A percentile compares a stretch with the other conserved stretches of the same genome.
Conservation (phyloP, 2,888 invertebrate genomes). For the Esperia sulphurella region DNA sequence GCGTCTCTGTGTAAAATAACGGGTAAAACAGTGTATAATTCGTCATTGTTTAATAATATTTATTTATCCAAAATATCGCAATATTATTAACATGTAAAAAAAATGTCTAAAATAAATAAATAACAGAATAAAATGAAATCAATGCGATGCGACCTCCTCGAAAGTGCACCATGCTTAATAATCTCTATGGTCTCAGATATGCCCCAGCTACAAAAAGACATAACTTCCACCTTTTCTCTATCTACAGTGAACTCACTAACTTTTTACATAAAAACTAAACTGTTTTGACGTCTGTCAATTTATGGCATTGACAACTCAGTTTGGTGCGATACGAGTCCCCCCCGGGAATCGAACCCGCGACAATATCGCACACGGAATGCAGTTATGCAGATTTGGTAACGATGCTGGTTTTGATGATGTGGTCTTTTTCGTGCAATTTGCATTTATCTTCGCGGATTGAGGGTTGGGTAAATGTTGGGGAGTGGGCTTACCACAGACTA, state of each 20-base stretch:
- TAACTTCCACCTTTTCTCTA: constrained; percentile 7
- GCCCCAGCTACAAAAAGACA: constrained; percentile 15
- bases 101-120: no score
- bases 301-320: background rate
- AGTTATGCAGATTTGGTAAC: constrained; percentile 69
- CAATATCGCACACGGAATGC: constrained; percentile 57
- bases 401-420: constrained; percentile 50
- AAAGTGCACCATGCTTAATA: no score
- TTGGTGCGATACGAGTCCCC: constrained; percentile 17
- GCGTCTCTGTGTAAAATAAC: no score
- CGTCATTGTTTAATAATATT: no score
- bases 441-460: constrained; percentile 7
- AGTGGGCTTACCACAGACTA: background rate
- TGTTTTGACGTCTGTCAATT: background rate
- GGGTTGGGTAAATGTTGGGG: background rate
- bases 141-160: no score
- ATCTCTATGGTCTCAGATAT: no score
- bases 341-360: constrained; percentile 50
- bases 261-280: background rate
- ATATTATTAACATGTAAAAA: no score
- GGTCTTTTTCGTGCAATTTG: constrained; percentile 23
- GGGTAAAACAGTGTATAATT: no score
- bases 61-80: no score
- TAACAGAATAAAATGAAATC: no score
- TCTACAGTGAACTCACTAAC: constrained; percentile 15